Base-by-base conservation (phyloP, 2,113 vertebrate species). In the Bos javanicus region DNA sequence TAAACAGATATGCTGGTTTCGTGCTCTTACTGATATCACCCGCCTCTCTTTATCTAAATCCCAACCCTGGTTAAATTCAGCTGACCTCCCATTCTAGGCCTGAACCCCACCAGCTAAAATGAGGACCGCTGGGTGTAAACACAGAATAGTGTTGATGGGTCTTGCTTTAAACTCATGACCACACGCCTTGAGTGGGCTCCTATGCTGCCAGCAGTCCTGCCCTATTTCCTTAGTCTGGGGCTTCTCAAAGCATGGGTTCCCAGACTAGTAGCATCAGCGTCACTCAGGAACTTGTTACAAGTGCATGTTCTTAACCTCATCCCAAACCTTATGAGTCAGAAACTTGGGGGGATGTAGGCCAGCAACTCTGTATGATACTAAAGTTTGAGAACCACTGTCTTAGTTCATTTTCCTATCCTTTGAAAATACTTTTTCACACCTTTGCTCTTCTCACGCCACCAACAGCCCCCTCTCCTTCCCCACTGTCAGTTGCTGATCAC, bases 391-490 rank as follows among this genome's bases (percentile, higher is more conserved):
- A 33, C 54, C 62, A 83, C 60, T 80, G 11, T 54, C 71, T 82
- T 90, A 52, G 30, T 92, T 94, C n/a, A 81, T 94, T 80, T 60
- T 95, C 74, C 57, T 96, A 3, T 71, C 52, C 50, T 93, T 94
- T 84, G 43, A 96, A 94, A 93, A 93, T 91, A 78, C 56, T 90
- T 94, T 92, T 93, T 90, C 62, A 96, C 39, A 90, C 80, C 62
- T 90, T 90, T 74, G 64, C 25, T 80, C 71, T 92, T 95, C 82
- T 91, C 82, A 93, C 11, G 76, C 78, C 87, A 25, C 43, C 74
- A 94, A 10, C 62, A 62, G n/a, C 23, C 56, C 36, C 43, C 39
- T 30, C 48, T 91, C 43, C 57, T 95, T 90, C 39, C 74, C 21
- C 8, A 85, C 30, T 94, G 21, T 82, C 36, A 71, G 60, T 50